Percentiles rank a stretch among this genome's conserved stretches.
Conservation (phyloP, 2,113 vertebrate genomes). For the Zosterops pallidus region DNA sequence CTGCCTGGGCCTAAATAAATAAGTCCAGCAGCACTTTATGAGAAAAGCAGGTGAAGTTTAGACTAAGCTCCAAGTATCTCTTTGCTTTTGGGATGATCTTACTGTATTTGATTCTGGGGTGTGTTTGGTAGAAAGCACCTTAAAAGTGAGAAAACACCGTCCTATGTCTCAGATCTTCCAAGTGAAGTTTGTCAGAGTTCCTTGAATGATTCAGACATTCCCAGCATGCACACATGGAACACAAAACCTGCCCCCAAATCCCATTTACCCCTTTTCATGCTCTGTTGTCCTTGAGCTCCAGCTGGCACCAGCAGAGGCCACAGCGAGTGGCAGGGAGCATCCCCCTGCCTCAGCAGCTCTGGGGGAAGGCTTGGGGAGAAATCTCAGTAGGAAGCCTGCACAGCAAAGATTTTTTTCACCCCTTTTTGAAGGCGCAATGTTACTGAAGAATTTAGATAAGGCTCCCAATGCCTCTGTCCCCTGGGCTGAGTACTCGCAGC, state of each 20-base stretch:
- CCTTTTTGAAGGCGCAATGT: background rate
- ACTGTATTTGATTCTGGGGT: background rate
- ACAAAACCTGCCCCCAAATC: constrained; percentile 26
- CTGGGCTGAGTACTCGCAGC: background rate
- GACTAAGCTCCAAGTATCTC: background rate
- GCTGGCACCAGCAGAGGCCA: constrained; percentile 33
- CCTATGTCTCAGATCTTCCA: background rate
- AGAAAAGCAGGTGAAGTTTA: background rate
- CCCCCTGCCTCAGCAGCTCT: background rate
- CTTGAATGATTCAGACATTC: background rate
- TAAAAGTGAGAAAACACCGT: background rate
- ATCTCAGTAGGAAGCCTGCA: constrained; percentile 37
- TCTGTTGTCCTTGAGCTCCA: constrained; percentile 28
- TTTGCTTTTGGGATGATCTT: background rate
- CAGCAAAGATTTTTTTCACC: background rate
- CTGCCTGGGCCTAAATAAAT: background rate
- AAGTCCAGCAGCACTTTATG: background rate
- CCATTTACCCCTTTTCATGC: constrained; percentile 26
- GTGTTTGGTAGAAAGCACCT: background rate
- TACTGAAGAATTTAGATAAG: constrained; percentile 21
- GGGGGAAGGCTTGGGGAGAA: background rate
- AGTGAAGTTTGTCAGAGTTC: background rate
- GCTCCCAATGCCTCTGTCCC: background rate
- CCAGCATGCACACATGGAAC: background rate
- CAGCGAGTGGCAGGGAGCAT: background rate